phyloP scores from a whole-genome alignment of 2,888 invertebrate species.

The Drosophila nigricruria region DNA sequence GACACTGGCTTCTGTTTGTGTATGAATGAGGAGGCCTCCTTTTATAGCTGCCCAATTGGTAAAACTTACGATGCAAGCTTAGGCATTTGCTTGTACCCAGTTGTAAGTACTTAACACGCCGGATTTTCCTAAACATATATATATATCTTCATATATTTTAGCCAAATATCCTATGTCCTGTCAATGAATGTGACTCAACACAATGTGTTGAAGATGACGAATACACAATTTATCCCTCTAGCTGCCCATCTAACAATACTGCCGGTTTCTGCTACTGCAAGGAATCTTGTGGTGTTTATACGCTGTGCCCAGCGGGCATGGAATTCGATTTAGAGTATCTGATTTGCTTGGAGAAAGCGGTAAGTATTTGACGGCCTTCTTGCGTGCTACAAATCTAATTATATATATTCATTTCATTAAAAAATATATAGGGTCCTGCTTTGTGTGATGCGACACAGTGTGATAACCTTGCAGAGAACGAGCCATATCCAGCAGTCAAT shows the following conservation, averaged over 20 bases:
- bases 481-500: conserved; percentile 26
- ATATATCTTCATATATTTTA: neutral
- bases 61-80: conserved; percentile 28
- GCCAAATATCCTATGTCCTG: conserved; percentile 17
- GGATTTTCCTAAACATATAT: no score
- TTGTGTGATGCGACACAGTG: conserved; percentile 38
- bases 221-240: conserved; percentile 27
- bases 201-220: conserved; percentile 18
- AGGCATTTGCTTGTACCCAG: conserved; percentile 23
- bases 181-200: conserved; percentile 44
- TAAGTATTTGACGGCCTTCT: neutral
- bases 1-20: conserved; percentile 72
- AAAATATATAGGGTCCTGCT: conserved; percentile 22
- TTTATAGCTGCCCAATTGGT: conserved; percentile 39
- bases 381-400: no score
- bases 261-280: conserved; percentile 73
- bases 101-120: conserved; percentile 23
- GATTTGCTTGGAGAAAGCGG: conserved; percentile 30
- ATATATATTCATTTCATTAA: neutral
- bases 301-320: conserved; percentile 39
- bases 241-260: conserved; percentile 33
- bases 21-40: conserved; percentile 34
- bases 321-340: conserved; percentile 34
- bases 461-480: conserved; percentile 15
- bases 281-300: conserved; percentile 24